Base-by-base conservation (phyloP, 2,113 vertebrate species). In the Tichodroma muraria region DNA sequence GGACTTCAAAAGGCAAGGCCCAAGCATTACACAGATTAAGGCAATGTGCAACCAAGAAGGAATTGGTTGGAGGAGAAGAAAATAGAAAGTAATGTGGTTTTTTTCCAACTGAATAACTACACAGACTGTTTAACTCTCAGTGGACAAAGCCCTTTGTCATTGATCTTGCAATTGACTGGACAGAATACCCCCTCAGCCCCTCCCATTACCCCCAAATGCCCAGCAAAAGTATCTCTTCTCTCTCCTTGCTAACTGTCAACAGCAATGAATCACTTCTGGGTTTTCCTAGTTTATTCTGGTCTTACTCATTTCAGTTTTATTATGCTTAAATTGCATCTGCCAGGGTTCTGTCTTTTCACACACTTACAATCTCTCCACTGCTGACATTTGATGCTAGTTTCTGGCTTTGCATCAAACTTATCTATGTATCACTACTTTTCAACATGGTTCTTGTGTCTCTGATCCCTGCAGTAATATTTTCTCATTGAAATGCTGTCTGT, bases 271-370 rank as follows among this genome's bases (percentile, higher is more conserved):
- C 85, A 91, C 44, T 61, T 72, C 78, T 94, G 71, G 85, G 54
- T 66, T 89, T 94, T 81, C 77, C 81, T 94, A 31, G 21, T 93
- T 93, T 95, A 63, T 88, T 92, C 71, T 93, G 68, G 11, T 95
- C 35, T 91, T 89, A 89, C 33, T 92, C 59, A 59, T 87, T 96
- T 80, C 42, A n/a, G 37, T 75, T 90, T 89, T 73, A 77, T 89
- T 82, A 59, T 89, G 64, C 79, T 59, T 80, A 69, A 85, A 73
- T 70, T 73, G 17, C 71, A 73, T 84, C 66, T 93, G 78, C 87
- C 66, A 24, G 56, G 52, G 24, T n/a, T 75, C 57, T 91, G 27
- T 82, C 71, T 85, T 33, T 77, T 94, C 47, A 61, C 66, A 80
- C 27, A 40, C 17, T 38, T 50, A 31, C 15, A 80, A 2, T 89